A percentile compares a stretch with the other conserved stretches of the same genome.
phyloP scores from a whole-genome alignment of 2,113 vertebrate genomes.

The Spermophilus dauricus region DNA sequence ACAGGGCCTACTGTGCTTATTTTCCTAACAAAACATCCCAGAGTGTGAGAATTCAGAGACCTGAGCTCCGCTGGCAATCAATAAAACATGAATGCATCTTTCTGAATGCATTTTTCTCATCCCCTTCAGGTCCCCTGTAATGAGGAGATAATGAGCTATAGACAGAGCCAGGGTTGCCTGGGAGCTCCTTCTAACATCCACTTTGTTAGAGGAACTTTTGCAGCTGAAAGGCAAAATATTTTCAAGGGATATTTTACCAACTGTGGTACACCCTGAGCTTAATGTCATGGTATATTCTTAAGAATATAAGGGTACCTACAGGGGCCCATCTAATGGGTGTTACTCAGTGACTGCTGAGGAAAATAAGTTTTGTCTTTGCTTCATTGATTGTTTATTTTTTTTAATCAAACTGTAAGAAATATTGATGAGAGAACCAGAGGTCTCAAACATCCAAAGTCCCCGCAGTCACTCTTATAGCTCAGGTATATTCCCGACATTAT shows the following conservation, averaged over 20 bases:
- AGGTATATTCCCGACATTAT: not conserved
- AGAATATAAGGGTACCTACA: conserved; percentile 37
- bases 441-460: not conserved
- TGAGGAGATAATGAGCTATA: conserved; percentile 83
- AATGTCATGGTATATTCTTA: conserved; percentile 59
- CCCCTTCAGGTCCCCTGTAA: conserved; percentile 79
- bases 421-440: not conserved
- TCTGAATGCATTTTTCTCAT: conserved; percentile 60
- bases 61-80: conserved; percentile 78
- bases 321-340: conserved; percentile 21
- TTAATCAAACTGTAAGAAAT: conserved; percentile 32
- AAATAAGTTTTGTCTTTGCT: not conserved
- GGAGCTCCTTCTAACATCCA: conserved; percentile 70
- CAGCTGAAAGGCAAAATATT: conserved; percentile 75
- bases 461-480: not conserved
- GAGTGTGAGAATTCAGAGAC: conserved; percentile 71
- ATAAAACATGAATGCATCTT: conserved; percentile 83
- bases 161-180: conserved; percentile 62
- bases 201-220: conserved; percentile 76
- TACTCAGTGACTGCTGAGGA: not conserved
- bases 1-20: conserved; percentile 73
- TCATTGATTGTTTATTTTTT: not conserved
- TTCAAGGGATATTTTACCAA: conserved; percentile 67
- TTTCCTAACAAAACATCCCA: conserved; percentile 80
- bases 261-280: conserved; percentile 61